Percentiles rank a stretch among this genome's conserved stretches.
phyloP scores from a whole-genome alignment of 1,140 invertebrate genomes.

The Aricia agestis region DNA sequence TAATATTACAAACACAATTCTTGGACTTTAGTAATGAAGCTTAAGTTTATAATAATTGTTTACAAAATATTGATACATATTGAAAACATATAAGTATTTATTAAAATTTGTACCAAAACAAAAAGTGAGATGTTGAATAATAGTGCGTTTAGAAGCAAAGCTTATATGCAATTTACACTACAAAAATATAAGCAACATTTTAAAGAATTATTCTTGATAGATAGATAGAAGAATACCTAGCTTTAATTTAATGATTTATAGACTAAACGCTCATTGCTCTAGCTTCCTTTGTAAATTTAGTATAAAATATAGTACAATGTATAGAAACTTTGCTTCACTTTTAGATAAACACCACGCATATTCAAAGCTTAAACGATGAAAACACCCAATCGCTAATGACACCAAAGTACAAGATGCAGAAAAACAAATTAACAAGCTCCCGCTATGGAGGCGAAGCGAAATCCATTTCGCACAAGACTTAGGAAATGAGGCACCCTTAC shows the following conservation, averaged over 20 bases:
- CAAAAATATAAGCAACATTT: no score
- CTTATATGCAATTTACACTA: not conserved
- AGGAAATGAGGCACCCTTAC: not conserved
- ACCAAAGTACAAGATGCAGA: slow-evolving; percentile 17
- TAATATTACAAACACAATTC: no score
- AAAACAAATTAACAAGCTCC: slow-evolving; percentile 19
- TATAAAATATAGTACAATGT: no score
- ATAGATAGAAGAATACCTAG: no score
- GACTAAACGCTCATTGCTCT: no score
- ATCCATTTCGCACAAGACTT: slow-evolving; percentile 3
- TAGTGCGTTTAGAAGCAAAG: not conserved
- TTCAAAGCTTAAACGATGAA: slow-evolving; percentile 3
- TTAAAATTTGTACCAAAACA: not conserved
- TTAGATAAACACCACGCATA: not conserved
- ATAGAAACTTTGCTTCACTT: not conserved
- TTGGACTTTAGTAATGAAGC: no score
- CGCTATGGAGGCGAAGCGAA: slow-evolving; percentile 22
- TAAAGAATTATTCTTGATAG: no score
- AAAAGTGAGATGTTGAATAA: not conserved
- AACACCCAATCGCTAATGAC: not conserved
- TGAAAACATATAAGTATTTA: not conserved
- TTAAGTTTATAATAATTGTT: no score
- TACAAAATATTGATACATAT: no score
- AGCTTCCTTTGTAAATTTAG: no score
- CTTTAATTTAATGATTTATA: no score